phyloP scores from a whole-genome alignment of 2,888 invertebrate species.

The Anodontia alba region DNA sequence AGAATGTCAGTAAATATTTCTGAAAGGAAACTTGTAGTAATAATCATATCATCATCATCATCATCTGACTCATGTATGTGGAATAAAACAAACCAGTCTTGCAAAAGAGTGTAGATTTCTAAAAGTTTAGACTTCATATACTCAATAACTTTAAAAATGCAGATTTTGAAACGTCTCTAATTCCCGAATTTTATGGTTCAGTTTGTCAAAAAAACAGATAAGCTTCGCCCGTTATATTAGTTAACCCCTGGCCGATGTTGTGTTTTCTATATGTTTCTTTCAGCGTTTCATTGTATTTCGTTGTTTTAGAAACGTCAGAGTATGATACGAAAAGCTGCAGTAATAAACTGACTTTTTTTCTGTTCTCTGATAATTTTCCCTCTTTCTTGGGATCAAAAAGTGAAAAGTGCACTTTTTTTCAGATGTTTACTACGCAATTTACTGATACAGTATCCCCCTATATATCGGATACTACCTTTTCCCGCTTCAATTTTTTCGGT shows the following conservation, averaged over 20 bases:
- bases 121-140: not conserved
- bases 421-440: conserved; percentile 3
- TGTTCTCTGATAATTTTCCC: not conserved
- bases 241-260: too few relatives aligned
- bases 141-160: too few relatives aligned
- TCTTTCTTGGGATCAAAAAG: conserved; percentile 6
- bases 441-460: conserved; percentile 25
- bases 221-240: too few relatives aligned
- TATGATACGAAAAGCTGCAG: too few relatives aligned
- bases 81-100: not conserved
- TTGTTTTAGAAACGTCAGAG: too few relatives aligned
- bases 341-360: not conserved
- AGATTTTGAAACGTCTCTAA: too few relatives aligned
- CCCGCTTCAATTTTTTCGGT: conserved; percentile 21
- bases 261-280: too few relatives aligned
- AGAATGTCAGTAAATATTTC: too few relatives aligned
- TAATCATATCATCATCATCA: not conserved
- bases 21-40: not conserved
- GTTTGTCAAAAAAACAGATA: too few relatives aligned
- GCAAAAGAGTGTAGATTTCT: not conserved
- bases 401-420: not conserved
- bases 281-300: too few relatives aligned
- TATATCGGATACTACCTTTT: conserved; percentile 9
- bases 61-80: not conserved
- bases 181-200: too few relatives aligned